These are phyloP conservation scores for Paracanthobrama guichenoti DNA, from an alignment of 2,113 vertebrate species.

Conservation along the genomic window DNA sequence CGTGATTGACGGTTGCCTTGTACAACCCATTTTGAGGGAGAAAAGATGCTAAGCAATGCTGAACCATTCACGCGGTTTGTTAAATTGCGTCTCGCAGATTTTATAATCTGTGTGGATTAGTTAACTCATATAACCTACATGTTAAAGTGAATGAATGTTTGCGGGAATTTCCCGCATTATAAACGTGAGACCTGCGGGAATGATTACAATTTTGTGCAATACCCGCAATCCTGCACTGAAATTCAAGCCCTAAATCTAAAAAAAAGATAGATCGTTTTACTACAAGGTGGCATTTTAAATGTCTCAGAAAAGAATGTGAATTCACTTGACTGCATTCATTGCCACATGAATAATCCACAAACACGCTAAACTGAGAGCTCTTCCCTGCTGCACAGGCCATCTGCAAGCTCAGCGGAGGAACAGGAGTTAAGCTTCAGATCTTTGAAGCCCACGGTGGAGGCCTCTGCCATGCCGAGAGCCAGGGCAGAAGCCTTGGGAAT, in stretches of 20 bases:
- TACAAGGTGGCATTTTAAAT: background rate
- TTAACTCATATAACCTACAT: too few relatives aligned
- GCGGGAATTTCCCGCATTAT: too few relatives aligned
- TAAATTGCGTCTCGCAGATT: too few relatives aligned
- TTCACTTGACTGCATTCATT: conserved; percentile 11
- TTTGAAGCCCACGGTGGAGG: conserved; percentile 29
- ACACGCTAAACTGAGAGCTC: conserved; percentile 8
- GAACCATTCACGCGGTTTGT: too few relatives aligned
- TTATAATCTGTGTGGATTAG: too few relatives aligned
- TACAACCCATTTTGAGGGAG: too few relatives aligned
- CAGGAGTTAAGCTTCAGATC: background rate
- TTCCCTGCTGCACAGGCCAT: conserved; percentile 59
- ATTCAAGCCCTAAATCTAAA: background rate
- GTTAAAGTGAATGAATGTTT: too few relatives aligned
- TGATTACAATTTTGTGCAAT: too few relatives aligned
- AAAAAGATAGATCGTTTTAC: background rate
- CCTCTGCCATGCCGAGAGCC: conserved; percentile 7
- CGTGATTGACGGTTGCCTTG: too few relatives aligned
- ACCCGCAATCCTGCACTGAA: too few relatives aligned
- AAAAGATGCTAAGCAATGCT: too few relatives aligned
- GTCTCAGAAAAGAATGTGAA: conserved; percentile 10
- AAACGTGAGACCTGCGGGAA: too few relatives aligned
- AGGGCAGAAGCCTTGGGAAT: background rate
- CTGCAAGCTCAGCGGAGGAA: conserved; percentile 44
- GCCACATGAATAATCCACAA: conserved; percentile 28